These are phyloP conservation scores for Megaceryle torquata DNA, from an alignment of 2,113 vertebrate species.

Conservation along the genomic window DNA sequence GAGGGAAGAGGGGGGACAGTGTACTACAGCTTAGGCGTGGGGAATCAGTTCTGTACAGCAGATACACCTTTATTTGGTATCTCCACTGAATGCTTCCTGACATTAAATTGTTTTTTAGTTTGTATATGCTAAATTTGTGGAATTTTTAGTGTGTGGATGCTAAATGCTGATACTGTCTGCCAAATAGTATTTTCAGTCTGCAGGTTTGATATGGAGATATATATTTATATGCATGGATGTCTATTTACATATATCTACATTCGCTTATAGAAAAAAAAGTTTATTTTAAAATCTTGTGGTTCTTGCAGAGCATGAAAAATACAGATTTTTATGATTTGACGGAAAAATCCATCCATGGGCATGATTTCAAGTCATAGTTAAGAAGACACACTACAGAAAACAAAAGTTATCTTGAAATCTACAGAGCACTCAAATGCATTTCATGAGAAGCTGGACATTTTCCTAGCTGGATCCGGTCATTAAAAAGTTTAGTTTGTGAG, in stretches of 20 bases:
- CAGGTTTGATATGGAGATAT: background rate
- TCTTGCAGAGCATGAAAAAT: background rate
- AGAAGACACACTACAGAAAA: background rate
- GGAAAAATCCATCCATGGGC: background rate
- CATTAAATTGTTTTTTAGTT: background rate
- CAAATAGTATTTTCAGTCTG: background rate
- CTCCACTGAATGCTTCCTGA: background rate
- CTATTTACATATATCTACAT: background rate
- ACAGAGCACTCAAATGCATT: background rate
- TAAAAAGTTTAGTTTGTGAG: conserved; percentile 51
- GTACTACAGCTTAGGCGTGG: background rate
- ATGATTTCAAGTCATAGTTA: background rate
- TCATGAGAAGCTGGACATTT: background rate
- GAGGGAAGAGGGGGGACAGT: background rate
- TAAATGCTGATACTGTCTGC: background rate
- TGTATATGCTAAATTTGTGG: background rate
- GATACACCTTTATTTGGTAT: background rate
- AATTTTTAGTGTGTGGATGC: background rate
- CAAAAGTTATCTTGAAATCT: background rate
- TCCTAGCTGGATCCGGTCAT: conserved; percentile 21
- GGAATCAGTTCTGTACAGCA: background rate
- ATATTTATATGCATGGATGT: background rate
- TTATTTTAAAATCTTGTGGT: background rate
- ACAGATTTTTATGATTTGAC: background rate
- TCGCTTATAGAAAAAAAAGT: background rate